These are phyloP conservation scores for Agonopterix arenella DNA, from an alignment of 2,888 invertebrate species.

Conservation along the genomic window DNA sequence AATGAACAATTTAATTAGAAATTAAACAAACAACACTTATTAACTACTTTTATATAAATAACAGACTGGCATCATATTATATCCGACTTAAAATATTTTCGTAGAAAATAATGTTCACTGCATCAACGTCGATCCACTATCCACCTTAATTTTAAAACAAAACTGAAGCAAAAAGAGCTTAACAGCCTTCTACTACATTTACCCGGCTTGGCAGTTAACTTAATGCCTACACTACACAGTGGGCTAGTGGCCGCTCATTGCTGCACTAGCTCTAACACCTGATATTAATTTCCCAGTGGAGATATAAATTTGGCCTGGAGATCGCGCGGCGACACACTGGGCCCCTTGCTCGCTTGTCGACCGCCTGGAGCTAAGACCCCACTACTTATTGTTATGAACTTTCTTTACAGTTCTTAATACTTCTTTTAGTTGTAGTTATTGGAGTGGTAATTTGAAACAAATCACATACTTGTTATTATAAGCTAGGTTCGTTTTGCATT, in stretches of 20 bases:
- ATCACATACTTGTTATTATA: too few species aligned
- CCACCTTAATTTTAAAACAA: too few species aligned
- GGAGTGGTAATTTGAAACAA: too few species aligned
- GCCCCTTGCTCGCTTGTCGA: slow-evolving; percentile 4
- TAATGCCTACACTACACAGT: neutral
- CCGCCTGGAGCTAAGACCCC: neutral
- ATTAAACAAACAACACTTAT: too few species aligned
- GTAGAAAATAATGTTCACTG: too few species aligned
- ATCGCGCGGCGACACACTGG: slow-evolving; percentile 32
- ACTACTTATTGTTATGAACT: neutral
- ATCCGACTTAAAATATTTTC: too few species aligned
- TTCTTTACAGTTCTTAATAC: neutral
- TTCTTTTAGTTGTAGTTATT: too few species aligned
- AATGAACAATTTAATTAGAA: too few species aligned
- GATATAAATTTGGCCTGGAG: slow-evolving; percentile 60
- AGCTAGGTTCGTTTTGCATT: too few species aligned
- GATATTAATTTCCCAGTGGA: slow-evolving; percentile 71
- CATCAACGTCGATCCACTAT: too few species aligned
- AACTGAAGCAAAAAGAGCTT: neutral
- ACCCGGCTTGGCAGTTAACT: neutral
- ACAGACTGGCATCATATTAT: too few species aligned
- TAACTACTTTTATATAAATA: too few species aligned
- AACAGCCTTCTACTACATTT: neutral
- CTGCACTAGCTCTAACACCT: slow-evolving; percentile 37
- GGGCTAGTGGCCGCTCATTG: slow-evolving; percentile 7